Evolutionary conservation across 1,140 invertebrate genomes (phyloP).

Genomic region (Berghia stephanieae): DNA sequence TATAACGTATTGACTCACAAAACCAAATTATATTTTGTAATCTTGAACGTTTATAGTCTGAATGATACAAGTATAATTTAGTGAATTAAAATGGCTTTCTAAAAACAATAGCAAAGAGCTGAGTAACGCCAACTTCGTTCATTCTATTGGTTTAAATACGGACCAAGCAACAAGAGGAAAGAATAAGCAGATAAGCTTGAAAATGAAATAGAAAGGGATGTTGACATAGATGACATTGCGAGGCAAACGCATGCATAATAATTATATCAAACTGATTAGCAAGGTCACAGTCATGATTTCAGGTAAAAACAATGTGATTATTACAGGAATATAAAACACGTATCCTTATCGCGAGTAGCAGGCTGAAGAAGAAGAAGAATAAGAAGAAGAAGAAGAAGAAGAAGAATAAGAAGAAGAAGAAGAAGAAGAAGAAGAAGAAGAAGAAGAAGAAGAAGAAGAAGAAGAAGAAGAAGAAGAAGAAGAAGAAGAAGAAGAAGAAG

Average conservation of each 20-base stretch:
- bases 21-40: no score
- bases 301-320: no score
- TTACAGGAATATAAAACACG: no score
- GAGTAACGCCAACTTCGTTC: not conserved
- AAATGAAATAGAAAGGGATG: not conserved
- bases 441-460: conserved; percentile 12
- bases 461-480: conserved; percentile 1
- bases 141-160: no score
- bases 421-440: conserved; percentile 11
- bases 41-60: no score
- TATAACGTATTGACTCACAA: no score
- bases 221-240: not conserved
- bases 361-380: not conserved
- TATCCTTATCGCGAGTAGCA: no score
- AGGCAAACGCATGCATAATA: not conserved
- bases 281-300: no score
- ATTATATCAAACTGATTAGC: no score
- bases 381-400: no score
- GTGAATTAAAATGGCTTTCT: not conserved
- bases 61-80: not conserved
- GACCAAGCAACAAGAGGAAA: not conserved
- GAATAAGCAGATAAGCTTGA: not conserved
- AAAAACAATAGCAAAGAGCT: not conserved
- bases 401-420: no score
- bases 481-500: conserved; percentile 25